A percentile compares a stretch with the other conserved stretches of the same genome.
These are phyloP conservation scores for Ciconia nigra DNA, from an alignment of 2,797 vertebrate genomes.

Conservation along the genomic window DNA sequence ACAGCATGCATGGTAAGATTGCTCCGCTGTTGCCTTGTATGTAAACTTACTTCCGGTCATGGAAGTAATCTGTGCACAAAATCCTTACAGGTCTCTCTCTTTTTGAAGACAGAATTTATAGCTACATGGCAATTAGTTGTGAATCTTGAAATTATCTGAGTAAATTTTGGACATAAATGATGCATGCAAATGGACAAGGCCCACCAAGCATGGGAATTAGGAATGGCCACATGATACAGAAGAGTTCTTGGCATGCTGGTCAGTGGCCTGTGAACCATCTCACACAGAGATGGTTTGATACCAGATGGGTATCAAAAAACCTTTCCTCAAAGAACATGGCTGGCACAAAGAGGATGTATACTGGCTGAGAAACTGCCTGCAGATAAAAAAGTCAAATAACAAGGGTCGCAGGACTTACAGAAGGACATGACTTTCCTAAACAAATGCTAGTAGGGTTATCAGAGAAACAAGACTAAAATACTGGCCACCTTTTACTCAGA, in stretches of 20 bases:
- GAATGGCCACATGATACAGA: not conserved
- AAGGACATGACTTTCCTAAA: not conserved
- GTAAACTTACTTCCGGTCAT: not conserved
- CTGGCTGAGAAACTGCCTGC: not conserved
- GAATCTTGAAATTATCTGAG: not conserved
- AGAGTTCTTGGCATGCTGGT: not conserved
- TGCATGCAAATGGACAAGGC: not conserved
- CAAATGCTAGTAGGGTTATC: not conserved
- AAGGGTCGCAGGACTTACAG: not conserved
- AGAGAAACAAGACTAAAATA: not conserved
- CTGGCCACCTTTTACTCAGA: not conserved
- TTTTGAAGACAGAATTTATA: not conserved
- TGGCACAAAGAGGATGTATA: not conserved
- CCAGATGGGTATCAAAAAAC: not conserved
- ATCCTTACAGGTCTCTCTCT: not conserved
- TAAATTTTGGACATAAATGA: not conserved
- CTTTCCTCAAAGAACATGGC: not conserved
- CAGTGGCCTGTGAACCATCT: not conserved
- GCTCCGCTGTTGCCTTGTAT: not conserved
- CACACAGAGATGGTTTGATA: not conserved
- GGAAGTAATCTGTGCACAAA: not conserved
- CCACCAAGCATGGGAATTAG: not conserved
- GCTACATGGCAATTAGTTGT: not conserved
- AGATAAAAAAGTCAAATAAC: not conserved
- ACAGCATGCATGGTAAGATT: not conserved